phyloP scores from a whole-genome alignment of 2,113 vertebrate genomes.

The Salvator merianae region DNA sequence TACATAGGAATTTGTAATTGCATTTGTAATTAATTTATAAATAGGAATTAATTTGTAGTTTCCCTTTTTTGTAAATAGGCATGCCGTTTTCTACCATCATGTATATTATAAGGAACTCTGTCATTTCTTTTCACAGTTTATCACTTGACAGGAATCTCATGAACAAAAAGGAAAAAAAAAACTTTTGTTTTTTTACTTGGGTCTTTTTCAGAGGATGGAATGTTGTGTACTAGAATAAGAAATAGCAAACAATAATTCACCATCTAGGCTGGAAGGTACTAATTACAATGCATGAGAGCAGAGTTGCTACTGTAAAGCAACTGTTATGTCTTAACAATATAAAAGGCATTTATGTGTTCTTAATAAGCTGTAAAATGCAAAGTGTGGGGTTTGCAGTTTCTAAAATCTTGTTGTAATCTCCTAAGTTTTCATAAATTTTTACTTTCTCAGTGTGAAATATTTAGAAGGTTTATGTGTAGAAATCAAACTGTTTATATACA shows the following conservation, averaged over 20 bases:
- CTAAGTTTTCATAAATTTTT: too few species aligned
- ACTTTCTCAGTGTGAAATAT: too few species aligned
- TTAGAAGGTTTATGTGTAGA: too few species aligned
- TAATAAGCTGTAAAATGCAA: background rate
- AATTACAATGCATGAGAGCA: background rate
- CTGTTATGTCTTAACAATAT: background rate
- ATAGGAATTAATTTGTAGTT: background rate
- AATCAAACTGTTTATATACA: too few species aligned
- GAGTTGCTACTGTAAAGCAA: background rate
- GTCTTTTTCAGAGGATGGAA: slow-evolving; percentile 36
- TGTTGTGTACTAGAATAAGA: background rate
- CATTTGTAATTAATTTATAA: background rate
- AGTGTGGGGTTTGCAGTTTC: background rate
- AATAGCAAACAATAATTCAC: background rate
- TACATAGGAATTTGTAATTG: background rate
- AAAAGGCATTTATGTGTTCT: background rate
- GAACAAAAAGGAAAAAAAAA: background rate
- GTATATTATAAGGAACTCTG: background rate
- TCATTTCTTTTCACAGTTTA: background rate
- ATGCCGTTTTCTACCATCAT: background rate
- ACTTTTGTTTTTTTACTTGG: background rate
- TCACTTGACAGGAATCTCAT: background rate
- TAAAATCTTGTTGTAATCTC: too few species aligned
- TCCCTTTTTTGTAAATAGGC: background rate
- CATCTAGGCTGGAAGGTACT: background rate